A percentile compares a stretch with the other conserved stretches of the same genome.
Evolutionary conservation across 2,797 vertebrate genomes (phyloP).

Genomic region (Pangasius larnaudii): DNA sequence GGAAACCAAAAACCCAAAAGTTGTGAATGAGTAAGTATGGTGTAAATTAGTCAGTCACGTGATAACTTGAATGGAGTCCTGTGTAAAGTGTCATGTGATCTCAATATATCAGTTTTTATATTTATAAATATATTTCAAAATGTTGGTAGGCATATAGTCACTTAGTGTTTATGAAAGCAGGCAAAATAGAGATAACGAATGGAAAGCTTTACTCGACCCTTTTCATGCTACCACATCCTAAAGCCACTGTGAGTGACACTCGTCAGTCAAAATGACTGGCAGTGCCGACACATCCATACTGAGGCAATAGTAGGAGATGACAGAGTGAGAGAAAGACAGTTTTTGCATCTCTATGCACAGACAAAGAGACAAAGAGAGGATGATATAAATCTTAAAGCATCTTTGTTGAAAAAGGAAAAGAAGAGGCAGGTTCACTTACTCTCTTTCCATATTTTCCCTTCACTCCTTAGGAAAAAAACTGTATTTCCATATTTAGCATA

Average conservation of each 20-base stretch:
- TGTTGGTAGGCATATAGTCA: background rate
- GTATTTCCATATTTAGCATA: slow-evolving; percentile 22
- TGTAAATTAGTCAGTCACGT: background rate
- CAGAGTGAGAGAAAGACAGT: slow-evolving; percentile 41
- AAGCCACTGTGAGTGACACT: slow-evolving; percentile 68
- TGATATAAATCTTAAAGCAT: slow-evolving; percentile 47
- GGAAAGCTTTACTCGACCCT: slow-evolving; percentile 46
- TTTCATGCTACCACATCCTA: slow-evolving; percentile 37
- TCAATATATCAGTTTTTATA: background rate
- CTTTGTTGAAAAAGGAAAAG: slow-evolving; percentile 44
- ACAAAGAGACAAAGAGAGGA: slow-evolving; percentile 47
- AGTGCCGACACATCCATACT: slow-evolving; percentile 61
- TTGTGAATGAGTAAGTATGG: background rate
- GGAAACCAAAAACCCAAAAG: background rate
- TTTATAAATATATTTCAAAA: background rate
- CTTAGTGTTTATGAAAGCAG: slow-evolving; percentile 39
- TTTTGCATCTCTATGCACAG: slow-evolving; percentile 33
- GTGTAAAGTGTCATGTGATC: background rate
- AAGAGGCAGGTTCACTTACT: slow-evolving; percentile 49
- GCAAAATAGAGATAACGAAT: slow-evolving; percentile 49
- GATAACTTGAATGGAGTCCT: background rate
- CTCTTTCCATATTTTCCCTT: slow-evolving; percentile 26
- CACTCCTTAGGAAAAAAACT: background rate
- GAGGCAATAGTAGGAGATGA: slow-evolving; percentile 30
- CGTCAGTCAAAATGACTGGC: slow-evolving; percentile 70